Conservation (phyloP, 1,140 invertebrate genomes). For the Metopolophium dirhodum region DNA sequence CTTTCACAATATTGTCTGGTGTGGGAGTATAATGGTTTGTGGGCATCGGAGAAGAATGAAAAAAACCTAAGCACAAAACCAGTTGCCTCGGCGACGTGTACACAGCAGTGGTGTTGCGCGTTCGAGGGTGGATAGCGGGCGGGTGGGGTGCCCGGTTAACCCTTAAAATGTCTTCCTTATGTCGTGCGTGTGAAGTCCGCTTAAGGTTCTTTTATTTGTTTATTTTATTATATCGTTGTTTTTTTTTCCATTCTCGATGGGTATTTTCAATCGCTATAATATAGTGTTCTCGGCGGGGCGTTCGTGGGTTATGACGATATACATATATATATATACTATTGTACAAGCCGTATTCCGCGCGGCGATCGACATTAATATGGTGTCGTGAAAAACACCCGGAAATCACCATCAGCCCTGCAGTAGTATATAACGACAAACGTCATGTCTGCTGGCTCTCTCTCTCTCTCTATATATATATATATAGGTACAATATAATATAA, state of each 20-base stretch:
- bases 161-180: conserved; percentile 35
- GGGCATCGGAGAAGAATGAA: neutral
- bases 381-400: neutral
- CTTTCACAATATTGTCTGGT: conserved; percentile 36
- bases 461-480: no score
- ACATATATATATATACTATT: neutral
- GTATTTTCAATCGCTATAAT: neutral
- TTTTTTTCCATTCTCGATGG: neutral
- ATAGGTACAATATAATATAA: no score
- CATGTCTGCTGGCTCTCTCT: neutral
- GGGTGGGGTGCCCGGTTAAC: neutral
- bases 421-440: neutral
- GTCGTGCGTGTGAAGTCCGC: conserved; percentile 22
- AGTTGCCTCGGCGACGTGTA: neutral
- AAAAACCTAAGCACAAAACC: conserved; percentile 22
- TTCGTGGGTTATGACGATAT: neutral
- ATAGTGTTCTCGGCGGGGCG: neutral
- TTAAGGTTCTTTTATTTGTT: conserved; percentile 25
- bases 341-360: neutral
- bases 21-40: neutral
- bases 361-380: neutral
- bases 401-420: neutral
- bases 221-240: neutral
- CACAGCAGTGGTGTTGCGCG: no score
- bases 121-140: no score